These are phyloP conservation scores for Aurelia sp. DNA, from an alignment of 30 jellyfish, hydroid and myxozoan species.

Conservation along the genomic window DNA sequence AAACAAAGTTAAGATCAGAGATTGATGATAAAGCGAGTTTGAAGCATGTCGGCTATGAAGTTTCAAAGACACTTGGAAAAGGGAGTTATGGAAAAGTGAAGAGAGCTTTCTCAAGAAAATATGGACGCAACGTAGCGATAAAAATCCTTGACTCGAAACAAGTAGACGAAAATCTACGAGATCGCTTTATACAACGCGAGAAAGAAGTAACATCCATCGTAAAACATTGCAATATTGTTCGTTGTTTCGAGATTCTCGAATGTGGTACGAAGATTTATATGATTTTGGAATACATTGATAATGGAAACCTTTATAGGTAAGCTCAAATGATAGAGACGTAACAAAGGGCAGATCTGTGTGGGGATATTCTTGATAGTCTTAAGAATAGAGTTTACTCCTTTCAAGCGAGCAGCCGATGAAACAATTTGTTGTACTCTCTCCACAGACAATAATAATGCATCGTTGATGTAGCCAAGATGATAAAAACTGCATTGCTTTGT, in stretches of 20 bases:
- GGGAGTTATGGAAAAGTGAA: conserved; percentile 86
- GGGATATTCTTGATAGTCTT: no score
- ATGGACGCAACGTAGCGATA: conserved; percentile 50
- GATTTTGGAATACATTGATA: conserved; percentile 54
- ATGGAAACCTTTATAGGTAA: conserved; percentile 73
- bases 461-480: no score
- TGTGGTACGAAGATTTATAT: conserved; percentile 55
- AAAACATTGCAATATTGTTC: conserved; percentile 61
- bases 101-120: conserved; percentile 60
- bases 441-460: no score
- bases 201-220: conserved; percentile 33
- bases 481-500: no score
- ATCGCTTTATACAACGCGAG: conserved; percentile 57
- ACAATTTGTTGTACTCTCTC: no score
- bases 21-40: conserved; percentile 49
- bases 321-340: background rate
- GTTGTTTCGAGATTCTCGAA: conserved; percentile 65
- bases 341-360: no score
- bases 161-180: background rate
- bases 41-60: conserved; percentile 56
- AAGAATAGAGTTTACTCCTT: no score
- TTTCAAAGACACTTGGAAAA: conserved; percentile 55
- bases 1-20: background rate
- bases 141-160: conserved; percentile 48
- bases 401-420: no score